Evolutionary conservation across 2,113 vertebrate species (phyloP), one percentile per base, ranked within the genome.

Genomic region (Carassius gibelio): DNA sequence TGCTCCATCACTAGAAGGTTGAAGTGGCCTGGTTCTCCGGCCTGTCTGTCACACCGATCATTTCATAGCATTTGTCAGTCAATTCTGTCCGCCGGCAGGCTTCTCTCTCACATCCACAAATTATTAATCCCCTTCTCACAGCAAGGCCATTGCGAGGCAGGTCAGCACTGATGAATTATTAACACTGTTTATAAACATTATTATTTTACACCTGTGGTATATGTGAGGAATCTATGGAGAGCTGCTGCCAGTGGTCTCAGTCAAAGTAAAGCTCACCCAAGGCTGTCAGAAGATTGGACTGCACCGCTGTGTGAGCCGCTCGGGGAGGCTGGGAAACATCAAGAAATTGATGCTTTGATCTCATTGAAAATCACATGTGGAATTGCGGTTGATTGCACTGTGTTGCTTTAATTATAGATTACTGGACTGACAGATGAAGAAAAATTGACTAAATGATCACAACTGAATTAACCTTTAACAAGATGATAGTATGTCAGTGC

Each of bases 161-260:
- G 77, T 88, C 86, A 85, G 81, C 55, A 59, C 61, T 71, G 23
- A 84, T 91, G 57, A 87, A 91, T 90, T 89, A 91, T 91, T 90
- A 78, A 91, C 88, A 81, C 34, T 88, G 87, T 89, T 90, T 87
- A 90, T 91, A 88, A 87, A 89, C 90, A 90, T 90, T 78, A 90
- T 89, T 87, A 88, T 90, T 90, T 91, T 83, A 91, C 81, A 74
- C 85, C 85, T 75, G 45, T 23, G 71, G 59, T 82, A 81, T 62
- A 21, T 48, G 59, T 59, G 79, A 82, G 78, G 30, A 38, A 76
- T 45, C 83, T 68, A 75, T 68, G 48, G 74, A 84, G 62, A 81
- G n/a, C 36, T 14, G 36, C 76, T 26, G 34, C 76, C 76, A n/a
- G 8, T 8, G 55, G 21, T 79, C 23, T 80, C 38, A 64, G 8